Conservation (phyloP, 2,888 invertebrate genomes). For the Lottia scabra region DNA sequence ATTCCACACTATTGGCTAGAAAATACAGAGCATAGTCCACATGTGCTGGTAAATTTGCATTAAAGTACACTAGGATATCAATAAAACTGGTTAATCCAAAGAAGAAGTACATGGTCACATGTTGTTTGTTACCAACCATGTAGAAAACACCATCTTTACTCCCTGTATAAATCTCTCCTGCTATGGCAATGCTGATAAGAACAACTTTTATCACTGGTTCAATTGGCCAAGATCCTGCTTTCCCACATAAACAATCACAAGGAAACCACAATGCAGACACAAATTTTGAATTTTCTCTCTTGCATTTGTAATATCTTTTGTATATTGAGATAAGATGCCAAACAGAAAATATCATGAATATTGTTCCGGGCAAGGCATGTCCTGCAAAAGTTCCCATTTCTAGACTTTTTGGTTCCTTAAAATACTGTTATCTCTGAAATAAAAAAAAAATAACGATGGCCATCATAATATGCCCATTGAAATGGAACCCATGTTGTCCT, state of each 20-base stretch:
- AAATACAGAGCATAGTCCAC: conserved; percentile 68
- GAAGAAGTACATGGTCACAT: conserved; percentile 72
- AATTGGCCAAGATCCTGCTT: conserved; percentile 41
- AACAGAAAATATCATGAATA: conserved; percentile 62
- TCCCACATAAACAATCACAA: conserved; percentile 46
- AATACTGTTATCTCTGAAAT: too few relatives aligned
- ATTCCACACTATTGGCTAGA: conserved; percentile 70
- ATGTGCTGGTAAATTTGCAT: conserved; percentile 64
- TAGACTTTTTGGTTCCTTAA: neutral
- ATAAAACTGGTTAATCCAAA: conserved; percentile 70
- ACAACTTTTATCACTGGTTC: conserved; percentile 44
- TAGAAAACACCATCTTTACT: conserved; percentile 66
- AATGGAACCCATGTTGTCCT: too few relatives aligned
- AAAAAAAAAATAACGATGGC: too few relatives aligned
- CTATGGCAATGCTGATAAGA: conserved; percentile 41
- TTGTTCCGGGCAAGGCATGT: conserved; percentile 70
- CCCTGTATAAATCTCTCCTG: conserved; percentile 46
- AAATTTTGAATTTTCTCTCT: conserved; percentile 42
- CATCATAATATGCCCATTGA: too few relatives aligned
- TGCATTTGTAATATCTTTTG: conserved; percentile 50
- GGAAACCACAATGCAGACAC: conserved; percentile 46
- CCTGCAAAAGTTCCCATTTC: conserved; percentile 70
- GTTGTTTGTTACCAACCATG: conserved; percentile 70
- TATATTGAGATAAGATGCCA: conserved; percentile 62
- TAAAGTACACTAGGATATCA: conserved; percentile 67